A percentile compares a stretch with the other conserved stretches of the same genome.
Conservation (phyloP, 2,888 invertebrate species). For the Julus scanicus region DNA sequence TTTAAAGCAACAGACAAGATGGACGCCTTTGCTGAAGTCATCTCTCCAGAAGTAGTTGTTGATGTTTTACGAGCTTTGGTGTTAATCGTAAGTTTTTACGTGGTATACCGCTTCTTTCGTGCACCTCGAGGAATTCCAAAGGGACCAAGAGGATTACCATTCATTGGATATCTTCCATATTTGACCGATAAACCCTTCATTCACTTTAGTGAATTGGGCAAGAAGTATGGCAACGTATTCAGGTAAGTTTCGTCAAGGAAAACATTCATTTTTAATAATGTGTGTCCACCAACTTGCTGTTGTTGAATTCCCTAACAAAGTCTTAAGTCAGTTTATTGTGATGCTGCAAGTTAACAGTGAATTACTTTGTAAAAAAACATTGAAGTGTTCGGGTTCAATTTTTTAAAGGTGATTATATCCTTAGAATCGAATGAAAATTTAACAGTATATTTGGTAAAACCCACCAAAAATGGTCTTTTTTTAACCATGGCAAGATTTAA, state of each 20-base stretch:
- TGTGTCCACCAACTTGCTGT: too few relatives aligned
- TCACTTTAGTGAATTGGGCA: neutral
- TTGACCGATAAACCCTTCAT: neutral
- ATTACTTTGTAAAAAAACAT: too few relatives aligned
- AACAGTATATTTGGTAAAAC: too few relatives aligned
- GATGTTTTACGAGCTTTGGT: neutral
- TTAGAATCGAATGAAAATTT: too few relatives aligned
- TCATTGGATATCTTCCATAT: constrained; percentile 20
- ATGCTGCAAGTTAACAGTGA: too few relatives aligned
- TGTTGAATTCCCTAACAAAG: too few relatives aligned
- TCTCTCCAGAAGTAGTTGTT: neutral
- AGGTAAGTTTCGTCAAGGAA: constrained; percentile 44
- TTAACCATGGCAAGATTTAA: too few relatives aligned
- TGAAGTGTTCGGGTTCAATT: too few relatives aligned
- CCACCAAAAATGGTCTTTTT: too few relatives aligned
- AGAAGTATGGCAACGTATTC: constrained; percentile 40
- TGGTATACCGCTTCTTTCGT: neutral
- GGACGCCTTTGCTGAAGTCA: neutral
- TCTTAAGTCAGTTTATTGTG: neutral
- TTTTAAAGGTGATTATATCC: too few relatives aligned
- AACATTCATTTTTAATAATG: neutral
- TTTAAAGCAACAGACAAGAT: neutral
- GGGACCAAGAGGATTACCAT: constrained; percentile 46
- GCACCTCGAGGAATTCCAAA: constrained; percentile 16
- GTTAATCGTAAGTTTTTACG: neutral